These are phyloP conservation scores for Nothobranchius kuhntae DNA, from an alignment of 2,113 vertebrate species.

Conservation along the genomic window DNA sequence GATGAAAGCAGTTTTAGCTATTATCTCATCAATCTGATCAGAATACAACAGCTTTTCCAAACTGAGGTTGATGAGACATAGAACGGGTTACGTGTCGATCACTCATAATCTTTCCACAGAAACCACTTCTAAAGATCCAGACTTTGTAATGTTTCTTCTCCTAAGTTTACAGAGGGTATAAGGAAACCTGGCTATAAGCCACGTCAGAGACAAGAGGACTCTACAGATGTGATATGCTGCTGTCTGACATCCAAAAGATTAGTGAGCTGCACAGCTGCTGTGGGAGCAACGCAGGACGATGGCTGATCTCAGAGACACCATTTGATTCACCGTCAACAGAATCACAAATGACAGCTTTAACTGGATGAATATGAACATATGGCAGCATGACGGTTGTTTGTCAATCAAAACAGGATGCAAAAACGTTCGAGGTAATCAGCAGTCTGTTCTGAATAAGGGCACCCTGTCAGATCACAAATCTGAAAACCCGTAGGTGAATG, in stretches of 20 bases:
- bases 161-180: conserved; percentile 42
- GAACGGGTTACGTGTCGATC: too few species aligned
- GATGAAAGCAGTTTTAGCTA: too few species aligned
- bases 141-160: conserved; percentile 15
- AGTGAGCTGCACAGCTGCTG: conserved; percentile 13
- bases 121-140: too few species aligned
- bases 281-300: conserved; percentile 5
- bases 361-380: not conserved
- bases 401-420: not conserved
- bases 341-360: conserved; percentile 9
- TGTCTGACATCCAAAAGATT: conserved; percentile 7
- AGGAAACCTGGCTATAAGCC: conserved; percentile 20
- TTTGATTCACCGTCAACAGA: conserved; percentile 16
- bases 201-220: conserved; percentile 5
- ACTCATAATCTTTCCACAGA: too few species aligned
- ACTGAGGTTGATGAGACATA: too few species aligned
- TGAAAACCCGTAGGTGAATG: not conserved
- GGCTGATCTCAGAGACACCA: not conserved
- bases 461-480: not conserved
- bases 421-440: not conserved
- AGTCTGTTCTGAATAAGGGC: not conserved
- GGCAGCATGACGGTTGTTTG: not conserved
- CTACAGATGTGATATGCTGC: conserved; percentile 19
- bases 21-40: too few species aligned
- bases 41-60: too few species aligned